A percentile compares a stretch with the other conserved stretches of the same genome.
These are phyloP conservation scores for Hyposoter didymator DNA, from an alignment of 2,888 invertebrate genomes.

Conservation along the genomic window DNA sequence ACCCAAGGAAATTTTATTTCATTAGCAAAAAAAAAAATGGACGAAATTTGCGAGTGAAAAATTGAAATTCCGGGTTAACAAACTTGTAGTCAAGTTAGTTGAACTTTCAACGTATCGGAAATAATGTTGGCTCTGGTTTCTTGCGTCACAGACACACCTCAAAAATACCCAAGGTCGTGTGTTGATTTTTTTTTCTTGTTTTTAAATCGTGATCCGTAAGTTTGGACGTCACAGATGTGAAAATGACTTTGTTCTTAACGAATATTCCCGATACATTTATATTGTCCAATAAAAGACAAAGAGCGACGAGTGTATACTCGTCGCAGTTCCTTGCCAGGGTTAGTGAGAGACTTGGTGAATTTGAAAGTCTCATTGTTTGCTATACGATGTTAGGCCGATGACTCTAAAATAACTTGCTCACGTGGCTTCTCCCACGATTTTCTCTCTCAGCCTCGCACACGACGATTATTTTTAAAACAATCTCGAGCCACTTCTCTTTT, in stretches of 20 bases:
- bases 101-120: constrained; percentile 29
- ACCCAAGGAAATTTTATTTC: background rate
- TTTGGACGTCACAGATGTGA: background rate
- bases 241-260: background rate
- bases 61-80: background rate
- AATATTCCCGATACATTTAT: background rate
- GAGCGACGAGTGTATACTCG: background rate
- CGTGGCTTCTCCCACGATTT: constrained; percentile 12
- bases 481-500: background rate
- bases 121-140: constrained; percentile 13
- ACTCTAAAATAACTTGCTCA: constrained; percentile 32
- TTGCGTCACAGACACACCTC: constrained; percentile 16
- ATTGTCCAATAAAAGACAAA: background rate
- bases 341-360: background rate
- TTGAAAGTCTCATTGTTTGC: constrained; percentile 34
- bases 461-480: constrained; percentile 46
- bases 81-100: constrained; percentile 1
- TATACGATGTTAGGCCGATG: constrained; percentile 39
- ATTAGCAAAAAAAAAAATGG: background rate
- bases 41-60: background rate
- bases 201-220: background rate
- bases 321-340: background rate
- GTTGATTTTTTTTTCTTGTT: background rate
- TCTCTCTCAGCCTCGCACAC: constrained; percentile 44
- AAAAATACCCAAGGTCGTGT: constrained; percentile 18